These are phyloP conservation scores for Lonchura striata DNA, from an alignment of 2,113 vertebrate genomes.

Conservation along the genomic window DNA sequence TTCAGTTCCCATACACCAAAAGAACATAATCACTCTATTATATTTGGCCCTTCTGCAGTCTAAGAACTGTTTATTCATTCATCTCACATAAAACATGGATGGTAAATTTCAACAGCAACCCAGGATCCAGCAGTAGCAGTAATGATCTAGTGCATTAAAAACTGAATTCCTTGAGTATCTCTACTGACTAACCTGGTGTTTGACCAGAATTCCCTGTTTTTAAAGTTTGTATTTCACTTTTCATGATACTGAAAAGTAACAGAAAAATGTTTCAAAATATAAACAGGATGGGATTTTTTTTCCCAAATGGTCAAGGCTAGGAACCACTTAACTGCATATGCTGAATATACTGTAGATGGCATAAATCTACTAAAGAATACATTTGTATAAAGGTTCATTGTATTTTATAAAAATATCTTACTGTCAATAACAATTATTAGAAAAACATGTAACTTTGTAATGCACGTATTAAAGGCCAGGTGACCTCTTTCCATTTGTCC, in stretches of 20 bases:
- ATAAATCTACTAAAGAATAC: not conserved
- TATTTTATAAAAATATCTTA: not conserved
- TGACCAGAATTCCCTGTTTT: not conserved
- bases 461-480: rapidly evolving
- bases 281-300: not conserved
- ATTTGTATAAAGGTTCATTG: not conserved
- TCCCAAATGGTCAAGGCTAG: not conserved
- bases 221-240: not conserved
- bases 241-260: not conserved
- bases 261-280: not conserved
- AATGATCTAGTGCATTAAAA: not conserved
- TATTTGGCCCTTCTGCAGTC: not conserved
- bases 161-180: not conserved
- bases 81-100: not conserved
- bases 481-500: not conserved
- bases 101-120: not conserved
- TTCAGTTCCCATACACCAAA: not conserved
- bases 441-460: not conserved
- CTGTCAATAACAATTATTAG: not conserved
- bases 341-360: not conserved
- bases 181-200: not conserved
- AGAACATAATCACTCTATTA: not conserved
- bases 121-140: not conserved
- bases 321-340: not conserved
- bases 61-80: not conserved